These are phyloP conservation scores for Urocyon cinereoargenteus DNA, from an alignment of 2,797 vertebrate genomes.

Conservation along the genomic window DNA sequence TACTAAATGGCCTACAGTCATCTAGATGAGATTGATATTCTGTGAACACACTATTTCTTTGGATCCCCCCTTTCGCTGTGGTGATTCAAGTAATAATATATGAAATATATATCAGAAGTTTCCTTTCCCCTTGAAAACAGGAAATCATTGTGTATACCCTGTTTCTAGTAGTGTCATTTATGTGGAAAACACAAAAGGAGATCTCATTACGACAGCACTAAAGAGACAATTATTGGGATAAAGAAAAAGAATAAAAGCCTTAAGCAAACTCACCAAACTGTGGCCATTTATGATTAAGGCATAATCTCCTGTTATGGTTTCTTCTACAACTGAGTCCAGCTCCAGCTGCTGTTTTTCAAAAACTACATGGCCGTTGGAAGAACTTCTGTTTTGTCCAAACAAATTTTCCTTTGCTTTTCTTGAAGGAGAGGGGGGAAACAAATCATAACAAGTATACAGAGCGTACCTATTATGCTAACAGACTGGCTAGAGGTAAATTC, in stretches of 20 bases:
- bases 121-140: conserved; percentile 67
- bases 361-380: conserved; percentile 80
- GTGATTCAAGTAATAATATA: conserved; percentile 65
- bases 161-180: conserved; percentile 54
- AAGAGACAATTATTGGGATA: conserved; percentile 29
- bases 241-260: conserved; percentile 72
- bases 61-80: not conserved
- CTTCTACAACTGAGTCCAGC: conserved; percentile 88
- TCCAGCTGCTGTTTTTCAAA: conserved; percentile 78
- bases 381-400: conserved; percentile 84
- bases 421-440: conserved; percentile 60
- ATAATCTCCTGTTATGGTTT: conserved; percentile 89
- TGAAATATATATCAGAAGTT: conserved; percentile 75
- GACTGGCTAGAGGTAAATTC: conserved; percentile 28
- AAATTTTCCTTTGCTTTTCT: conserved; percentile 89
- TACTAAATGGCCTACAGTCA: conserved; percentile 54
- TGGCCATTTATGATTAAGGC: conserved; percentile 91
- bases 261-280: conserved; percentile 89
- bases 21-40: conserved; percentile 50
- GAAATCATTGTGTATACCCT: conserved; percentile 56
- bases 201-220: conserved; percentile 67
- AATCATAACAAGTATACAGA: conserved; percentile 26
- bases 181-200: conserved; percentile 71
- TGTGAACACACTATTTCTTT: conserved; percentile 55
- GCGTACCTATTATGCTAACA: conserved; percentile 26